Evolutionary conservation across 2,113 vertebrate species (phyloP), one percentile per base, ranked within the genome.

Genomic region (Stigmatopora argus): DNA sequence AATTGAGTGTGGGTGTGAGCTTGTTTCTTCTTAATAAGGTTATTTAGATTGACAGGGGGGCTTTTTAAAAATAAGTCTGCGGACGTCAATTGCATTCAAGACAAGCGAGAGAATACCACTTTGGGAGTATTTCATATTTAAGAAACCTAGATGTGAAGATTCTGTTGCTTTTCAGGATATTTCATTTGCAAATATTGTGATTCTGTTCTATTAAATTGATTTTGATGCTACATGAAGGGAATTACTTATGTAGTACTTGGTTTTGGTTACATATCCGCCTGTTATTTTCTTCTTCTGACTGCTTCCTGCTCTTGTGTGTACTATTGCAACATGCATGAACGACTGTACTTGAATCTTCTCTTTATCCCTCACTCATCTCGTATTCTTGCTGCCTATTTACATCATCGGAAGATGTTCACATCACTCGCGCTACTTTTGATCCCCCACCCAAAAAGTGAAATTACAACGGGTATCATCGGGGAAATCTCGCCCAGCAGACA

Each of bases 321-420:
- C 10, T 59, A 66, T 41, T 26, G 61, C 70, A 47, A 51, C 8
- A n/a, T n/a, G 18, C 48, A 9, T n/a, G 18, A 18, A 51, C 8
- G 48, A 51, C 48, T 19, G 26, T 18, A 51, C 48, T 51, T 51
- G 18, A n/a, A n/a, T 18, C 5, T 3, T n/a, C 48, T 18, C 18
- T 51, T 51, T 19, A n/a, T 23, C 19, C 3, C 19, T 23, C 65
- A 71, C 68, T 60, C 34, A 51, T 53, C 68, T 75, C 58, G 23
- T 68, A 72, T 65, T 71, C 53, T 82, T 86, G 80, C 82, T 72
- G 65, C 77, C 63, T 63, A 44, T 65, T 86, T 85, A 69, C 79
- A 80, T 83, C 82, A 84, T 79, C 65, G 26, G 17, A 63, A 72
- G 26, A 76, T 75, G 72, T 72, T 69, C 47, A 81, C 73, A 77